Percentiles rank a stretch among this genome's conserved stretches.
These are phyloP conservation scores for Lepidochrysops patricia DNA, from an alignment of 2,888 invertebrate species.

Conservation along the genomic window DNA sequence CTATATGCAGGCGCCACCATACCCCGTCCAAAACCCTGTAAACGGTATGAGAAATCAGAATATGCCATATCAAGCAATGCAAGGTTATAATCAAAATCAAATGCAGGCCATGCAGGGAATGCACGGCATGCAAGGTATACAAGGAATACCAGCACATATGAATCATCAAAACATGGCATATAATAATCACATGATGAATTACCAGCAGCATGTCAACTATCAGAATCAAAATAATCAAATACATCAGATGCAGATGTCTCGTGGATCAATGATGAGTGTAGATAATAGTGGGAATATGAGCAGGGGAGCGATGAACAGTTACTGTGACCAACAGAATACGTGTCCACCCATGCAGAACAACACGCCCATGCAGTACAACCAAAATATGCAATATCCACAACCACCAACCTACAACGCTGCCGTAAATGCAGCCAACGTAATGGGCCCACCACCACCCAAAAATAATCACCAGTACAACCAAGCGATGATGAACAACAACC, in stretches of 20 bases:
- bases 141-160: conserved; percentile 36
- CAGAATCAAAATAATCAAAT: conserved; percentile 49
- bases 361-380: conserved; percentile 39
- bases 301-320: conserved; percentile 53
- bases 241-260: conserved; percentile 60
- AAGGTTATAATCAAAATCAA: conserved; percentile 52
- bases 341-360: conserved; percentile 42
- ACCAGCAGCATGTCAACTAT: conserved; percentile 48
- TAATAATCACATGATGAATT: conserved; percentile 51
- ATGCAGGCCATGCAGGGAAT: conserved; percentile 34
- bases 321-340: conserved; percentile 49
- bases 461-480: conserved; percentile 67
- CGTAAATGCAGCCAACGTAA: conserved; percentile 57
- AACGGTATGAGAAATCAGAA: conserved; percentile 50
- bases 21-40: conserved; percentile 48
- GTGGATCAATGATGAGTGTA: conserved; percentile 65
- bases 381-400: conserved; percentile 56
- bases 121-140: conserved; percentile 52
- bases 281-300: conserved; percentile 62
- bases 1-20: conserved; percentile 47
- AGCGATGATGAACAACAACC: conserved; percentile 66
- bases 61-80: conserved; percentile 58
- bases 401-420: conserved; percentile 59
- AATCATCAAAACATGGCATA: conserved; percentile 42
- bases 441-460: conserved; percentile 67